Conservation (phyloP, 2,888 invertebrate species). For the Melanophora roralis region DNA sequence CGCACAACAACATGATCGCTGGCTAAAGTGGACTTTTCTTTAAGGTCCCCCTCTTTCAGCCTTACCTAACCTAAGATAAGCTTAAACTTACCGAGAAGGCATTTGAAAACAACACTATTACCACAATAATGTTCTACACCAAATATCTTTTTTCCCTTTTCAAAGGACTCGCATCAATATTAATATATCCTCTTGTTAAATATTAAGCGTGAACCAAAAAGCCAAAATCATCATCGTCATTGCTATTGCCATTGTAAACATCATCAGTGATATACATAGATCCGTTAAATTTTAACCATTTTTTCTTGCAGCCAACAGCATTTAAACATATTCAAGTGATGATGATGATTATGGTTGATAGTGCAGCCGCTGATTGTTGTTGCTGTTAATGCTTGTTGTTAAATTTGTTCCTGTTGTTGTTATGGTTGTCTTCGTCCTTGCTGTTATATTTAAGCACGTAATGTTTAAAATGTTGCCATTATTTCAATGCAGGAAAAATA, state of each 20-base stretch:
- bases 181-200: conserved; percentile 6
- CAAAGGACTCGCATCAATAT: not conserved
- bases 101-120: not conserved
- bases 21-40: too few relatives aligned
- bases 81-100: not conserved
- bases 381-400: conserved; percentile 45
- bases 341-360: conserved; percentile 3
- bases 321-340: conserved; percentile 29
- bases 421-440: conserved; percentile 13
- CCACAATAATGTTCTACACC: not conserved
- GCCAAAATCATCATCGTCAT: conserved; percentile 46
- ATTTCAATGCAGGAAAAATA: conserved; percentile 55
- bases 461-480: conserved; percentile 62
- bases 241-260: conserved; percentile 13
- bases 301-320: conserved; percentile 1
- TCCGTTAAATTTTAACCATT: conserved; percentile 56
- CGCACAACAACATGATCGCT: too few relatives aligned
- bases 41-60: too few relatives aligned
- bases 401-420: conserved; percentile 17
- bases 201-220: conserved; percentile 35
- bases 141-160: too few relatives aligned
- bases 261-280: conserved; percentile 48
- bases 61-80: too few relatives aligned
- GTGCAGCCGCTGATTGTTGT: conserved; percentile 5
- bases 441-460: conserved; percentile 60